A percentile compares a stretch with the other conserved stretches of the same genome.
Conservation (phyloP, 2,797 vertebrate species). For the Ispidina lecontei region DNA sequence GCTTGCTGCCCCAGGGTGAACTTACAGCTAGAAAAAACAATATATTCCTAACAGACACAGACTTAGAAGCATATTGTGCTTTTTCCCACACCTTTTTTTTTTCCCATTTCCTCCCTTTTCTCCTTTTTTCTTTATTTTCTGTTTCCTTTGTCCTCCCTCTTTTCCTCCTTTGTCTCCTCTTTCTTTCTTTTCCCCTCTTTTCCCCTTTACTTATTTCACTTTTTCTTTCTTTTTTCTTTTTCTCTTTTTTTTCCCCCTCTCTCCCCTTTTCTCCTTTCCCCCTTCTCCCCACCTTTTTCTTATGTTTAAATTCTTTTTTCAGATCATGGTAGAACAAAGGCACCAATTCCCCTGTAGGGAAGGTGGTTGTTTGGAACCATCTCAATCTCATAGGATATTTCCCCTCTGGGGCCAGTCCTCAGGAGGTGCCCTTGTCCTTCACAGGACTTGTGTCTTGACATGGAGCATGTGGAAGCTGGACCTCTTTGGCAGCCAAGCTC, state of each 20-base stretch:
- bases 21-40: background rate
- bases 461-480: background rate
- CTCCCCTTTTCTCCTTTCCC: too few relatives aligned
- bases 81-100: fast-evolving
- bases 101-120: background rate
- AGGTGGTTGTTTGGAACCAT: background rate
- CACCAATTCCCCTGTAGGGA: background rate
- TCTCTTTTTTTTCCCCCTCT: too few relatives aligned
- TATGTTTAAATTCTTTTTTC: background rate
- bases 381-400: background rate
- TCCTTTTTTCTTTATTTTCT: fast-evolving
- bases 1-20: fast-evolving
- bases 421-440: background rate
- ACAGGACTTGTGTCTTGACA: background rate
- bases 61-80: background rate
- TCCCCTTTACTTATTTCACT: too few relatives aligned
- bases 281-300: too few relatives aligned
- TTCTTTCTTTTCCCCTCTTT: too few relatives aligned
- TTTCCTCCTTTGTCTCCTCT: too few relatives aligned
- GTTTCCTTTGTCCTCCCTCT: too few relatives aligned
- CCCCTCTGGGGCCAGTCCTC: background rate
- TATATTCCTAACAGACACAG: background rate
- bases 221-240: too few relatives aligned
- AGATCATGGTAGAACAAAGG: background rate
- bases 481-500: background rate